Evolutionary conservation across 2,113 vertebrate genomes (phyloP), one percentile per base, ranked within the genome.

Genomic region (Ptilorrhoa leucosticta): DNA sequence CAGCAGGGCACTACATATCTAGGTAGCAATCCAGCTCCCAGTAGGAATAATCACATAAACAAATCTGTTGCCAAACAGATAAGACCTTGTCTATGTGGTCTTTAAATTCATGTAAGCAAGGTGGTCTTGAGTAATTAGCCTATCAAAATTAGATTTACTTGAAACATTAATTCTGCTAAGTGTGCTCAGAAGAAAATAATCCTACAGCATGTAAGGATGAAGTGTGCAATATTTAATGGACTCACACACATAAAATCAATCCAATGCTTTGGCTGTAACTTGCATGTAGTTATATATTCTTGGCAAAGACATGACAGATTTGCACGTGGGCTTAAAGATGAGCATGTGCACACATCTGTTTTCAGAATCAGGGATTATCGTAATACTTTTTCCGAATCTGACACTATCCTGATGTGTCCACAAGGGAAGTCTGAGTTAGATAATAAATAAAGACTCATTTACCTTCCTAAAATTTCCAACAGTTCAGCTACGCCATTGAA

Each of bases 401-500:
- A 87, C 24, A 30, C 87, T 84, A 53, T 14, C 73, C 51, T 86
- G 60, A 89, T 3, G 7, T 57, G 53, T 71, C 57, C 92, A 90
- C 42, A 92, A 66, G 30, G 44, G 64, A 69, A 51, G 71, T 30
- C 71, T 51, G 73, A 94, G 78, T 92, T 35, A 48, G 50, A 21
- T 63, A 90, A 86, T 15, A 66, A 80, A 64, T 54, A 84, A 89
- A 77, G 65, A 72, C 60, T 86, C 68, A 76, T 97, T 97, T 98
- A 99, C 99, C 99, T 99, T 98, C 99, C 99, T 99, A 99, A 98
- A 98, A 99, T 99, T 99, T 99, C 99, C 99, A 99, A 98, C 98
- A 99, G 97, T 98, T 99, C 99, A 86, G 99, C 99, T 98, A 99
- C 99, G 54, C 99, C 99, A 97, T 99, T 99, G 98, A 99, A 99